A percentile compares a stretch with the other conserved stretches of the same genome.
Conservation (phyloP, 2,888 invertebrate species). For the Petrophora chlorosata region DNA sequence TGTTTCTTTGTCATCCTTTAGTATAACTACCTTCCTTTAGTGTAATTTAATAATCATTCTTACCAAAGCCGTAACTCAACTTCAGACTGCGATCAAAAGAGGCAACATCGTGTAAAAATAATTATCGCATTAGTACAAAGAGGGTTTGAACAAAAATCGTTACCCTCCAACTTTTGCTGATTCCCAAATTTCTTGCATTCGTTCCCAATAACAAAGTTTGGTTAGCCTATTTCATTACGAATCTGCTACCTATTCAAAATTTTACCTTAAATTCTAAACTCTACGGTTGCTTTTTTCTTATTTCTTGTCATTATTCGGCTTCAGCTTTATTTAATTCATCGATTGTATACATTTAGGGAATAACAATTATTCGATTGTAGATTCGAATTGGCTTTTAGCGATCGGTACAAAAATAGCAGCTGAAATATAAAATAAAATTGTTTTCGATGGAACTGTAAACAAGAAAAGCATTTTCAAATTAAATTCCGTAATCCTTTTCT, state of each 20-base stretch:
- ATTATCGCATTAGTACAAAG: constrained; percentile 28
- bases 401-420: constrained; percentile 1
- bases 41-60: no score
- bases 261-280: not conserved
- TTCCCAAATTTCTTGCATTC: constrained; percentile 33
- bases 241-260: not conserved
- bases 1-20: no score
- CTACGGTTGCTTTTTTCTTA: constrained; percentile 4
- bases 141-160: constrained; percentile 26
- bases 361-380: constrained; percentile 26
- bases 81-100: no score
- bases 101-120: constrained; percentile 18
- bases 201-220: constrained; percentile 31
- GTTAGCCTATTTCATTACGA: constrained; percentile 21
- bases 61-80: no score
- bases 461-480: no score
- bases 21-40: no score
- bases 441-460: no score
- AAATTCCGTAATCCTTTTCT: no score
- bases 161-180: constrained; percentile 28
- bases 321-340: constrained; percentile 24
- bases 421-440: no score
- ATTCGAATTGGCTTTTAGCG: constrained; percentile 16
- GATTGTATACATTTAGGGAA: constrained; percentile 23
- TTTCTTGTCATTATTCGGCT: constrained; percentile 11